phyloP scores from a whole-genome alignment of 2,797 vertebrate genomes.

The Anniella stebbinsi region DNA sequence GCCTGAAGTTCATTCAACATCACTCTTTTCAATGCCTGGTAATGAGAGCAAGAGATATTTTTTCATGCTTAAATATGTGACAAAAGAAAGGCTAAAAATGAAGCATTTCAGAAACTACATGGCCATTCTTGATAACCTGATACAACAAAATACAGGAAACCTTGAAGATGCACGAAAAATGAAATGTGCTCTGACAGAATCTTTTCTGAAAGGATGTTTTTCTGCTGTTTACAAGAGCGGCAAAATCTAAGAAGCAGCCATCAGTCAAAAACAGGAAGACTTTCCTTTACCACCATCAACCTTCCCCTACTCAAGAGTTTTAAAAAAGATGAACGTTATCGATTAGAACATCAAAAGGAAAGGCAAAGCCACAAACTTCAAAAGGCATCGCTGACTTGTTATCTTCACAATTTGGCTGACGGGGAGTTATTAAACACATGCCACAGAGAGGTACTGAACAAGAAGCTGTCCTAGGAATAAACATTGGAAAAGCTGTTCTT shows the following conservation, averaged over 20 bases:
- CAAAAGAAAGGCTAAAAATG: neutral
- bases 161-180: neutral
- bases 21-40: neutral
- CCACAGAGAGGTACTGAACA: neutral
- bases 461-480: neutral
- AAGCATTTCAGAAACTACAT: neutral
- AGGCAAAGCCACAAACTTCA: neutral
- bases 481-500: neutral
- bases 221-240: neutral
- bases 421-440: neutral
- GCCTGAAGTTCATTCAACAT: neutral
- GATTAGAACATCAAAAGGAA: slow-evolving; percentile 10
- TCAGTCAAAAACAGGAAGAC: slow-evolving; percentile 36
- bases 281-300: slow-evolving; percentile 24
- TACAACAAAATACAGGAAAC: neutral
- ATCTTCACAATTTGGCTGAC: rapidly evolving
- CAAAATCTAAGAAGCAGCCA: neutral
- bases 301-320: slow-evolving; percentile 19
- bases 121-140: neutral
- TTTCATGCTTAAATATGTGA: slow-evolving; percentile 11
- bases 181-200: neutral
- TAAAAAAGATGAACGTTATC: neutral
- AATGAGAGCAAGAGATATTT: neutral
- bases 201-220: neutral
- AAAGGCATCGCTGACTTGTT: rapidly evolving